Percentiles rank a stretch among this genome's conserved stretches.
Conservation (phyloP, 1,140 invertebrate species). For the Bombyx mandarina region DNA sequence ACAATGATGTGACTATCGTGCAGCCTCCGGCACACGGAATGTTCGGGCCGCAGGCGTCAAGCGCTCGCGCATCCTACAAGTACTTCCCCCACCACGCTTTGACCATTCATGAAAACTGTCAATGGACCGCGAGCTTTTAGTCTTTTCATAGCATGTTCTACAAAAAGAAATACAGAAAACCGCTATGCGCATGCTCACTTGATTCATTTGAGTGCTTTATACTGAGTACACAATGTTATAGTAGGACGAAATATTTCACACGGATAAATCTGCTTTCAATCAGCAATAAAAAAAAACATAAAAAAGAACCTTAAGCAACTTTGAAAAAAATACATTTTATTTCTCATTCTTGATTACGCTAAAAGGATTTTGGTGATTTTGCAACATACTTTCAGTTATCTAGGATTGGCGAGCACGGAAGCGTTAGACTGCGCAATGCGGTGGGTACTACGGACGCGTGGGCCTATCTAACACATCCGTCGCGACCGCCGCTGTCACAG, state of each 20-base stretch:
- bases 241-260: no score
- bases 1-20: slow-evolving; percentile 29
- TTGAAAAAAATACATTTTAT: no score
- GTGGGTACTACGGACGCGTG: slow-evolving; percentile 12
- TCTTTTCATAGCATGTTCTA: slow-evolving; percentile 38
- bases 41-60: slow-evolving; percentile 5
- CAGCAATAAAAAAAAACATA: no score
- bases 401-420: slow-evolving; percentile 31
- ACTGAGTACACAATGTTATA: no score
- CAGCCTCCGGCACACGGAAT: slow-evolving; percentile 34
- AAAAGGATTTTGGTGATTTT: slow-evolving; percentile 39
- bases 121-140: slow-evolving; percentile 28
- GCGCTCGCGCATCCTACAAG: slow-evolving; percentile 18
- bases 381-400: slow-evolving; percentile 35
- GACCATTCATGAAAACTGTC: slow-evolving; percentile 58
- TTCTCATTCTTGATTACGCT: no score
- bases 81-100: slow-evolving; percentile 32
- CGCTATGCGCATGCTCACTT: no score
- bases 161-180: not conserved
- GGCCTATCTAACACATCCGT: slow-evolving; percentile 27
- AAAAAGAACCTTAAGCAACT: no score
- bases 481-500: slow-evolving; percentile 7
- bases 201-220: no score
- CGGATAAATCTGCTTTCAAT: no score
- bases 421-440: slow-evolving; percentile 32